Evolutionary conservation across 1,140 invertebrate species (phyloP), one percentile per base, ranked within the genome.

Genomic region (Diprion similis): DNA sequence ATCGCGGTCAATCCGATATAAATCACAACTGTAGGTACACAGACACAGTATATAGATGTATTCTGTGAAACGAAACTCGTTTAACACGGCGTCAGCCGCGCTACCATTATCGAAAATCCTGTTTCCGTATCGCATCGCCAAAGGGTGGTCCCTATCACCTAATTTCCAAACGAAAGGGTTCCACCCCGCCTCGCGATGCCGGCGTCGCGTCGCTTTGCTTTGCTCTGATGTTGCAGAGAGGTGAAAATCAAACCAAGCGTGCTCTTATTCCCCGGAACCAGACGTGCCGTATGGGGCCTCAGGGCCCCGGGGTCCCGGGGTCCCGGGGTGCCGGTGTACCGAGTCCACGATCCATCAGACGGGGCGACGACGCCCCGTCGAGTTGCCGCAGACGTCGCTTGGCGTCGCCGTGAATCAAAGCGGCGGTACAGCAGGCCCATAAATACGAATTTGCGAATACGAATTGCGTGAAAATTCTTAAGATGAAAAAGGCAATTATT

Each of bases 371-470:
- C 51, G n/a, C 51, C 51, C 51, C 51, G 51, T 59, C 51, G 51
- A 59, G 51, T 15, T 9, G 6, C 51, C 51, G 51, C 51, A 59
- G 51, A 59, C 51, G 51, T 8, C 51, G 51, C 51, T 59, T 8
- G 51, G 51, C 51, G n/a, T 59, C 51, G 51, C 51, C 51, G n/a
- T 59, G 51, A 59, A 59, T 59, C 51, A 59, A 59, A 59, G 51
- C 51, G 6, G 51, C 51, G 9, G 51, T 6, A 4, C n/a, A 17
- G 6, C 24, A 6, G 24, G 24, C 51, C n/a, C 51, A 59, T 59
- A 59, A 59, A 59, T 59, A 59, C 51, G n/a, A 59, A 6, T 59
- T 9, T 17, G n/a, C n/a, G 51, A 59, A 59, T 59, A 17, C 1
- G 6, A 37, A 37, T 1, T 37, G 24, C 24, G n/a, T 37, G 6